Percentiles rank a stretch among this genome's conserved stretches.
Conservation (phyloP, 1,140 invertebrate species). For the Belonocnema kinseyi region DNA sequence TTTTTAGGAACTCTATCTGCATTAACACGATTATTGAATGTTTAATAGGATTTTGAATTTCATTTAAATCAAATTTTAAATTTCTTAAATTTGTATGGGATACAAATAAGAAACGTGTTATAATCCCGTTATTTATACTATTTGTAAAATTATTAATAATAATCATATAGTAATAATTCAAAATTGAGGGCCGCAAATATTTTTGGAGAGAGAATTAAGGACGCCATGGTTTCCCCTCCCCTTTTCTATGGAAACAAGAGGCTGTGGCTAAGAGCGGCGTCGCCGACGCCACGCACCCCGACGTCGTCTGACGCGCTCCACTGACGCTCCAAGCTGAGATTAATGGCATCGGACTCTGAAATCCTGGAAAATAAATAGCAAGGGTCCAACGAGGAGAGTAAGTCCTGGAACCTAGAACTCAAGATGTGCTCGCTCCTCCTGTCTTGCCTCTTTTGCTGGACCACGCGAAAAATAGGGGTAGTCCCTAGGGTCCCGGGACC, state of each 20-base stretch:
- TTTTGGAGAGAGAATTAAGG: slow-evolving; percentile 15
- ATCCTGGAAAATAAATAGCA: slow-evolving; percentile 76
- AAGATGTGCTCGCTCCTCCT: slow-evolving; percentile 46
- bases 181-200: slow-evolving; percentile 2
- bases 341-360: slow-evolving; percentile 75
- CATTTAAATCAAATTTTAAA: too few relatives aligned
- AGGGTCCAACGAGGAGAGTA: slow-evolving; percentile 62
- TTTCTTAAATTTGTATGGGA: too few relatives aligned
- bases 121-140: too few relatives aligned
- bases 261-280: slow-evolving; percentile 64
- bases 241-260: slow-evolving; percentile 38
- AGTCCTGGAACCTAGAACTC: slow-evolving; percentile 53
- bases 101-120: too few relatives aligned
- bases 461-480: slow-evolving; percentile 43
- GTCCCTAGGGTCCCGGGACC: slow-evolving; percentile 41
- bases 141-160: too few relatives aligned
- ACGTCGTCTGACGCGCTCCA: slow-evolving; percentile 73
- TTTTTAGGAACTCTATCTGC: too few relatives aligned
- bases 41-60: too few relatives aligned
- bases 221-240: slow-evolving; percentile 23
- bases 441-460: slow-evolving; percentile 26
- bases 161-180: background rate
- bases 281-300: slow-evolving; percentile 68
- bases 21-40: too few relatives aligned
- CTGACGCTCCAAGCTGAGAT: slow-evolving; percentile 71